Evolutionary conservation across 2,797 vertebrate genomes (phyloP), one percentile per base, ranked within the genome.

Genomic region (Betta splendens): DNA sequence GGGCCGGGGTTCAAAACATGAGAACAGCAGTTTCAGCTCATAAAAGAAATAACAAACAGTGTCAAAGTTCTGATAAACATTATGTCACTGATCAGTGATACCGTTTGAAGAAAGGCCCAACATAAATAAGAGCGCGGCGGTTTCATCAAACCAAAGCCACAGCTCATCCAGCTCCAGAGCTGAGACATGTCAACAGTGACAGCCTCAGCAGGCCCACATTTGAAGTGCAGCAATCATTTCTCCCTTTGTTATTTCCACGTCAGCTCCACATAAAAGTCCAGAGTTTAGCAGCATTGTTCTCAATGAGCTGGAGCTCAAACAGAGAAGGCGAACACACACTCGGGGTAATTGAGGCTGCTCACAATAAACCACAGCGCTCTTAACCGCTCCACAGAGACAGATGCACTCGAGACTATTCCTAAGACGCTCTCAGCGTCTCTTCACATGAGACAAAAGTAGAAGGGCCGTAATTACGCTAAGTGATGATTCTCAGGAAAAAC

Each of bases 351-450:
- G 84, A 86, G 84, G 62, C 72, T 23, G 26, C 74, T 80, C 73
- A 74, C 67, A 78, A 66, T n/a, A 81, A 83, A 62, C 39, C 65
- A 54, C 65, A 62, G 7, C 75, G 68, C 80, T 85, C 70, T 64
- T 25, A 75, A 64, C 78, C 84, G 76, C 77, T 87, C 64, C 11
- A 75, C 66, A 73, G 75, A 82, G 77, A 81, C 83, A 64, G 74
- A 83, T 48, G 58, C 80, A 81, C 82, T 89, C 45, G n/a, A 77
- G 79, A 63, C 62, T 20, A 22, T 73, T 73, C 79, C 85, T 47
- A 84, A 85, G 81, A 72, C 32, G n/a, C 78, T 57, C 72, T 78
- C 62, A 71, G 65, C 51, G 23, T 85, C 76, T 79, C 74, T 70
- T 84, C 47, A 84, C 55, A 62, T 20, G 52, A 67, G 58, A 78